A percentile compares a stretch with the other conserved stretches of the same genome.
Evolutionary conservation across 1,140 invertebrate species (phyloP).

Genomic region (Penaeus vannamei): DNA sequence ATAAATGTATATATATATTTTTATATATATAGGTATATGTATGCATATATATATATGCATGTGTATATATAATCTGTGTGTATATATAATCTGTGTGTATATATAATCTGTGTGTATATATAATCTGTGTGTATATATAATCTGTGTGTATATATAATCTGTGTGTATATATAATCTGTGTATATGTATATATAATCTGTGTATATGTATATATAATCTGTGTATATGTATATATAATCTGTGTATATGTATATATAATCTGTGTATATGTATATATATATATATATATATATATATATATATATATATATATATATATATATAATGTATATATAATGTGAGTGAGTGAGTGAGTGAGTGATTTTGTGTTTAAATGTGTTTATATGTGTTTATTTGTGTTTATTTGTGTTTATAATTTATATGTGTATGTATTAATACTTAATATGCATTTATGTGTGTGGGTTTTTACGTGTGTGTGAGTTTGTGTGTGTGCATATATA

Average conservation of each 20-base stretch:
- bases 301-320: not conserved
- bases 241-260: not conserved
- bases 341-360: too few species aligned
- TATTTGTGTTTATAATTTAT: constrained; percentile 19
- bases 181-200: constrained; percentile 21
- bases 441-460: not conserved
- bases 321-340: too few species aligned
- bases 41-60: too few species aligned
- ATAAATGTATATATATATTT: too few species aligned
- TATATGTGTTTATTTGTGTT: too few species aligned
- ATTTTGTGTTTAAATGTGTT: too few species aligned
- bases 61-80: too few species aligned
- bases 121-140: too few species aligned
- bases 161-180: constrained; percentile 31
- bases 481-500: not conserved
- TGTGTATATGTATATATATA: not conserved
- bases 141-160: constrained; percentile 16
- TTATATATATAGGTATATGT: too few species aligned
- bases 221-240: not conserved
- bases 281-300: not conserved
- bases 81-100: too few species aligned
- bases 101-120: too few species aligned
- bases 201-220: not conserved
- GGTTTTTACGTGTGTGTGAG: not conserved
- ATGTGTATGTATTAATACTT: not conserved